Evolutionary conservation across 1,140 invertebrate genomes (phyloP).

Genomic region (Lasaia peninsularis): DNA sequence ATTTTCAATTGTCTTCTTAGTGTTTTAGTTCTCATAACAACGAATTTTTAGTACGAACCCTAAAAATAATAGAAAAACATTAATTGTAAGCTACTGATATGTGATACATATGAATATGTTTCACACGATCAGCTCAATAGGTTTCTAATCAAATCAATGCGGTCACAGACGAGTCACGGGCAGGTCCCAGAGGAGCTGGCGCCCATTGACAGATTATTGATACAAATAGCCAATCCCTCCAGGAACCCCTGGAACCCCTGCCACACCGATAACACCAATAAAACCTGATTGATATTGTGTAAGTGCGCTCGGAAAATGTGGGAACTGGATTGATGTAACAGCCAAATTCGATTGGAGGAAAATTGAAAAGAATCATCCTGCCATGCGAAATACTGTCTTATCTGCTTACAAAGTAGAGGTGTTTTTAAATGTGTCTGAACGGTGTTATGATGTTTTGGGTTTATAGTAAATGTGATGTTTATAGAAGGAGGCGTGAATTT

Average conservation of each 20-base stretch:
- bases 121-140: constrained; percentile 50
- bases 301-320: constrained; percentile 75
- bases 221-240: constrained; percentile 63
- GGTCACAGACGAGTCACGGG: constrained; percentile 41
- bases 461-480: constrained; percentile 44
- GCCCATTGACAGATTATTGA: constrained; percentile 75
- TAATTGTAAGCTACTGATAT: too few species aligned
- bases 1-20: too few species aligned
- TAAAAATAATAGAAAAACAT: too few species aligned
- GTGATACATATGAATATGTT: constrained; percentile 16
- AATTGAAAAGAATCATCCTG: constrained; percentile 65
- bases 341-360: constrained; percentile 73
- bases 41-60: too few species aligned
- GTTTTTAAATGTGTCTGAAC: constrained; percentile 14
- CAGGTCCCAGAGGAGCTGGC: constrained; percentile 48
- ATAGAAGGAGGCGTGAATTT: constrained; percentile 69
- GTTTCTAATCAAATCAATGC: constrained; percentile 62
- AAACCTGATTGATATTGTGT: constrained; percentile 78
- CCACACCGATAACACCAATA: constrained; percentile 71
- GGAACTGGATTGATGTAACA: constrained; percentile 75
- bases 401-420: constrained; percentile 25
- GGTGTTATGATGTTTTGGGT: constrained; percentile 33
- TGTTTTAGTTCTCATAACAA: too few species aligned
- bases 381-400: constrained; percentile 35
- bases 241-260: constrained; percentile 25